Evolutionary conservation across 2,888 invertebrate species (phyloP), one percentile per base, ranked within the genome.

Genomic region (Pandemis corylana): DNA sequence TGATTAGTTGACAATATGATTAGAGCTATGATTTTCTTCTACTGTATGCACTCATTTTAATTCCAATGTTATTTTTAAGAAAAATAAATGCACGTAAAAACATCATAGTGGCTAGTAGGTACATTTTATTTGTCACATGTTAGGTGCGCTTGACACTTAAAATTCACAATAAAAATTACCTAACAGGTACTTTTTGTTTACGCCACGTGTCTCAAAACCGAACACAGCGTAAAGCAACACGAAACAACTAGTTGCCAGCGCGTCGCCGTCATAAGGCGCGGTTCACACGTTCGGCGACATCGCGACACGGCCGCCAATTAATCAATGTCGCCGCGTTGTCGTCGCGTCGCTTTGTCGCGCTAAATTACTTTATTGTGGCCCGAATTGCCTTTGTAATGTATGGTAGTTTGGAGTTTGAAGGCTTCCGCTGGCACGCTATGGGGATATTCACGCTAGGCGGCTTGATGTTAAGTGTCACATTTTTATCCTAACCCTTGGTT

Each of bases 241-340:
- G 5, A 59, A 59, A 9, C 59, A 59, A 12, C 10, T 12, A 65
- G 36, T 53, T 15, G n/a, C 53, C 15, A 15, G 46, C 64, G 56
- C 69, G 64, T 65, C 49, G 41, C 53, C 59, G 66, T 59, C 75
- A 75, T 71, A 75, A 70, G 75, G 75, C 71, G 20, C 15, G 56
- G 75, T 75, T 75, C 75, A 71, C 75, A 75, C 71, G 67, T 12
- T 51, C 75, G 70, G 71, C 75, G 75, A 75, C 75, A 75, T 75
- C 71, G 75, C 75, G 75, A 75, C 71, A 75, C 15, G 69, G 44
- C 36, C 69, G 46, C 36, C 70, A 36, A 75, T 75, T 75, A 75
- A 75, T 75, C 75, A 75, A 56, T 63, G 75, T 75, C 75, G 74
- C 74, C 74, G 72, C 74, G 75, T 67, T 70, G 71, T 66, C 70